Base-by-base conservation (phyloP, 2,888 invertebrate species). In the Hypolimnas misippus region DNA sequence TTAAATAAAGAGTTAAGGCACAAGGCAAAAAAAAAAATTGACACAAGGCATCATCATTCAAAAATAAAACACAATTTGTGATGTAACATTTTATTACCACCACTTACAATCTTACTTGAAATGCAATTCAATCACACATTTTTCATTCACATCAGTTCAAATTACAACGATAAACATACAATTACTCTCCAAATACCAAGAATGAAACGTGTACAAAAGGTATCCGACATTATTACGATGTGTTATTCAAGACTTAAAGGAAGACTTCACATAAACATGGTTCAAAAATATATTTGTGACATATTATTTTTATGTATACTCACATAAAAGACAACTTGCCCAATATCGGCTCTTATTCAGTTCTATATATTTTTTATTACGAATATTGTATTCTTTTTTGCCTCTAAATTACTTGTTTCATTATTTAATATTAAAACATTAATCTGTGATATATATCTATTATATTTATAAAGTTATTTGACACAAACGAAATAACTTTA, bases 11-110 rank as follows among this genome's bases (percentile, higher is more conserved):
- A n/a, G n/a, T n/a, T n/a, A n/a, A n/a, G n/a, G n/a, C n/a, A n/a
- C n/a, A 7, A 35, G 35, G 2, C 35, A 35, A 12, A 12, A 6
- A 10, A 10, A 54, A 53, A 3, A 6, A 44, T 1, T 25, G 0
- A 44, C n/a, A 38, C n/a, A 7, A 17, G 10, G 46, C 3, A 4
- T n/a, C 33, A 12, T 8, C 10, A 14, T 33, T 33, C 6, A 14
- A 12, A 46, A 46, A 31, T 40, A 14, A 58, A 42, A 58, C 10
- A 7, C 6, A 17, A 4, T 16, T 33, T 17, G 17, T 31, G 14
- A 52, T 46, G 40, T 40, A 40, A 58, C 51, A 31, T 40, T 31
- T 59, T 59, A 59, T 53, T 42, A 33, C 19, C 52, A 35, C 44
- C 59, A 46, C 21, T 59, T 53, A 46, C n/a, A 52, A 16, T 17